A percentile compares a stretch with the other conserved stretches of the same genome.
phyloP scores from a whole-genome alignment of 2,888 invertebrate genomes.

The Bombyx huttoni region DNA sequence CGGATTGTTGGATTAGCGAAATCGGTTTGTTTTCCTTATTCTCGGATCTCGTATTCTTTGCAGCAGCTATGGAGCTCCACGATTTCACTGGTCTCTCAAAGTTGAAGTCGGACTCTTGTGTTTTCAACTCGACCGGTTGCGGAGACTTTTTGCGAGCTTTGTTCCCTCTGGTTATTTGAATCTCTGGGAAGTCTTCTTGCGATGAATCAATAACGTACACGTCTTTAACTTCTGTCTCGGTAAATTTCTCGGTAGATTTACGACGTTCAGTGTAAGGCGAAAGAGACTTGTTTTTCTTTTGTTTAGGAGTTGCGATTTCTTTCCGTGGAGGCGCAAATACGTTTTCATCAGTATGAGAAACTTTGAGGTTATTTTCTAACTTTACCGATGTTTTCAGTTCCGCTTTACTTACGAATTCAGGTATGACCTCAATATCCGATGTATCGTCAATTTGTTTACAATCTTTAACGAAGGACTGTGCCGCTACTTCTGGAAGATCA shows the following conservation, averaged over 20 bases:
- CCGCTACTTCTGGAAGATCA: slow-evolving; percentile 14
- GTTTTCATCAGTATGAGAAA: slow-evolving; percentile 10
- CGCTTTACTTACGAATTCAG: slow-evolving; percentile 14
- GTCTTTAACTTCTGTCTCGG: slow-evolving; percentile 41
- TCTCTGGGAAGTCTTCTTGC: slow-evolving; percentile 60
- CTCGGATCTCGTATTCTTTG: slow-evolving; percentile 18
- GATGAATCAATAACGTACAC: slow-evolving; percentile 58
- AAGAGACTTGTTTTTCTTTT: slow-evolving; percentile 43
- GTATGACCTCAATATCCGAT: slow-evolving; percentile 14
- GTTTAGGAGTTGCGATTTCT: slow-evolving; percentile 23
- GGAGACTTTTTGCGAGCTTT: slow-evolving; percentile 50
- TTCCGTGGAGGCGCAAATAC: slow-evolving; percentile 19
- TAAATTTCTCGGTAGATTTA: slow-evolving; percentile 29
- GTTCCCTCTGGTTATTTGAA: slow-evolving; percentile 50
- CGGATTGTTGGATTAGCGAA: neutral
- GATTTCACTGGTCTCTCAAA: slow-evolving; percentile 49
- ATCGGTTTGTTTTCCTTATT: neutral
- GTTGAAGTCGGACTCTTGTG: slow-evolving; percentile 18
- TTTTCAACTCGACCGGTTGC: slow-evolving; percentile 26
- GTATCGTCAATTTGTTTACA: slow-evolving; percentile 8
- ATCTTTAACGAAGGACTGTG: neutral
- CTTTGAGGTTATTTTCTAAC: slow-evolving; percentile 13
- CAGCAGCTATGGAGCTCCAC: slow-evolving; percentile 70
- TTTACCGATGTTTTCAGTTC: slow-evolving; percentile 14
- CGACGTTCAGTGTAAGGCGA: slow-evolving; percentile 37